A percentile compares a stretch with the other conserved stretches of the same genome.
Evolutionary conservation across 2,888 invertebrate species (phyloP).

Genomic region (Conomelus anceps): DNA sequence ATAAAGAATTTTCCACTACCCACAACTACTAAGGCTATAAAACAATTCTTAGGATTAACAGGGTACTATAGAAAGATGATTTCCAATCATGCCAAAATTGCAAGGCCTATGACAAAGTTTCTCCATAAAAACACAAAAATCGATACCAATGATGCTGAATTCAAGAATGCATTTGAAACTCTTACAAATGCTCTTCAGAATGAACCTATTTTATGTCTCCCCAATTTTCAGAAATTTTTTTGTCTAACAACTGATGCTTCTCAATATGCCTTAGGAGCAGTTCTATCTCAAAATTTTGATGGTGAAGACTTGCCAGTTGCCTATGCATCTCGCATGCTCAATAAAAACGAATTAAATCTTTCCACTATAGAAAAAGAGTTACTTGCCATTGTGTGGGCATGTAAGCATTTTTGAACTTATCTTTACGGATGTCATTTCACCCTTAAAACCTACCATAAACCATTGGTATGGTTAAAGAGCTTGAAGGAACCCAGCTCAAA

Average conservation of each 20-base stretch:
- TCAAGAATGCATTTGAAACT: background rate
- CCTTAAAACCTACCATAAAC: background rate
- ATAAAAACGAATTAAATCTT: background rate
- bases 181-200: background rate
- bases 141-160: background rate
- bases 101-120: conserved; percentile 11
- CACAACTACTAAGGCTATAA: conserved; percentile 5
- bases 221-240: background rate
- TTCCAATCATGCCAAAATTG: conserved; percentile 4
- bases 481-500: background rate
- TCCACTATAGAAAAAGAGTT: background rate
- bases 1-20: conserved; percentile 7
- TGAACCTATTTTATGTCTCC: background rate
- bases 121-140: background rate
- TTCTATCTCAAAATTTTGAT: background rate
- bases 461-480: background rate
- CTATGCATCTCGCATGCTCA: background rate
- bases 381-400: too few relatives aligned
- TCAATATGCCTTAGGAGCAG: background rate
- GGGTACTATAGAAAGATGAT: too few relatives aligned
- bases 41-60: conserved; percentile 17
- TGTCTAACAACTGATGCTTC: background rate
- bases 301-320: background rate
- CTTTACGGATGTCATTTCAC: too few relatives aligned
- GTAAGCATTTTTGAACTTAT: background rate